A percentile compares a stretch with the other conserved stretches of the same genome.
Conservation (phyloP, 2,888 invertebrate genomes). For the Lepidochrysops patricia region DNA sequence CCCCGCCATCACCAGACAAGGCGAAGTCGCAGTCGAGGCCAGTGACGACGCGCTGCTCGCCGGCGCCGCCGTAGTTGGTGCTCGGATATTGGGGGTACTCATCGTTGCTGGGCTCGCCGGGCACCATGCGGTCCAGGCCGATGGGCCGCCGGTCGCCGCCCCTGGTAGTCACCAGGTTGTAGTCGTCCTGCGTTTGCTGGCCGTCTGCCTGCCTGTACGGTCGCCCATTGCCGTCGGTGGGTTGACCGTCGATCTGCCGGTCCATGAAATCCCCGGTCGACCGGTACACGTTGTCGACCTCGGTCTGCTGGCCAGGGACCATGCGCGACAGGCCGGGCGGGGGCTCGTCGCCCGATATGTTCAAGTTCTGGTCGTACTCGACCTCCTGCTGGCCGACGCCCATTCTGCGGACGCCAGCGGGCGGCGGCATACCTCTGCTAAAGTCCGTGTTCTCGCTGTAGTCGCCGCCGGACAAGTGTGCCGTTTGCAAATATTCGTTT, state of each 20-base stretch:
- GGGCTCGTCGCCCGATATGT: constrained; percentile 60
- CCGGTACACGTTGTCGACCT: constrained; percentile 47
- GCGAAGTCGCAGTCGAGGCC: constrained; percentile 67
- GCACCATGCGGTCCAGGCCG: constrained; percentile 76
- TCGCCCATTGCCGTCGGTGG: constrained; percentile 44
- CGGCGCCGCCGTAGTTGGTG: constrained; percentile 49
- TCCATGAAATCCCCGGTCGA: constrained; percentile 55
- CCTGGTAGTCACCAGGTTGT: constrained; percentile 36
- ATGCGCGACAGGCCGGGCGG: constrained; percentile 69
- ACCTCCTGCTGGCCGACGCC: constrained; percentile 79
- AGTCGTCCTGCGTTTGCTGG: constrained; percentile 50
- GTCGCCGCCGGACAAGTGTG: constrained; percentile 78
- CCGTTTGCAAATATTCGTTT: constrained; percentile 85
- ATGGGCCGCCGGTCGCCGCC: constrained; percentile 59
- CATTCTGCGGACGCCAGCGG: constrained; percentile 75
- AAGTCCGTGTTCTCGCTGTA: constrained; percentile 63
- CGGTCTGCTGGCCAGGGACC: constrained; percentile 69
- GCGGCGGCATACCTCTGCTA: constrained; percentile 73
- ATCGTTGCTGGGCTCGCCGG: constrained; percentile 74
- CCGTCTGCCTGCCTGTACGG: constrained; percentile 63
- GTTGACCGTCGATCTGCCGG: constrained; percentile 59
- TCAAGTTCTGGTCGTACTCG: constrained; percentile 53
- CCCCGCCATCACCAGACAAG: constrained; percentile 39
- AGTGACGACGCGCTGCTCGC: constrained; percentile 70
- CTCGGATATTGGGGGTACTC: constrained; percentile 52